phyloP scores from a whole-genome alignment of 2,888 invertebrate genomes.

The Heliconius hortense region DNA sequence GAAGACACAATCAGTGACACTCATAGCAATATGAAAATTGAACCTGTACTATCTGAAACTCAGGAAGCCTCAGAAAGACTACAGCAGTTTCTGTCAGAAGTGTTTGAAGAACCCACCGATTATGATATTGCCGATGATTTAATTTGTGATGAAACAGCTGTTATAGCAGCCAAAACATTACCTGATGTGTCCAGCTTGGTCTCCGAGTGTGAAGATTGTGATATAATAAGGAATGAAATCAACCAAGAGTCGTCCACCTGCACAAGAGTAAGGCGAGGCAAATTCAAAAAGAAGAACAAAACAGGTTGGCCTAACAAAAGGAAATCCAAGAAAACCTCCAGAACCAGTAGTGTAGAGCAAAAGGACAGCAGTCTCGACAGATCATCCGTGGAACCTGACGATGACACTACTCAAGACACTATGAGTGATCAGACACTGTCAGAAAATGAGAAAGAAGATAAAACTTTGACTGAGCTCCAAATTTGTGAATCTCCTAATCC shows the following conservation, averaged over 20 bases:
- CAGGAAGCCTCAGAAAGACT: conserved; percentile 69
- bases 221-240: conserved; percentile 68
- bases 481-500: conserved; percentile 26
- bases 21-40: conserved; percentile 60
- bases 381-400: conserved; percentile 65
- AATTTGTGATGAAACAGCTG: conserved; percentile 62
- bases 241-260: conserved; percentile 53
- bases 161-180: conserved; percentile 61
- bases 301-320: conserved; percentile 90
- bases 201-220: conserved; percentile 72
- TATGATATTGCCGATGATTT: conserved; percentile 75
- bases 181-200: conserved; percentile 75
- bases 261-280: conserved; percentile 67
- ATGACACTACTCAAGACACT: conserved; percentile 62
- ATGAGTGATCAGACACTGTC: conserved; percentile 59
- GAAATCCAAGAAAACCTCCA: conserved; percentile 63
- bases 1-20: conserved; percentile 71
- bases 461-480: conserved; percentile 45
- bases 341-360: conserved; percentile 59
- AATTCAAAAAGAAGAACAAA: conserved; percentile 87
- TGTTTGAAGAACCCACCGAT: conserved; percentile 73
- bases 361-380: conserved; percentile 59
- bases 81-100: conserved; percentile 70
- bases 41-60: conserved; percentile 59
- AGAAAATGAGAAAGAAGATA: conserved; percentile 54